phyloP scores from a whole-genome alignment of 2,113 vertebrate genomes.

The Nesoenas mayeri region DNA sequence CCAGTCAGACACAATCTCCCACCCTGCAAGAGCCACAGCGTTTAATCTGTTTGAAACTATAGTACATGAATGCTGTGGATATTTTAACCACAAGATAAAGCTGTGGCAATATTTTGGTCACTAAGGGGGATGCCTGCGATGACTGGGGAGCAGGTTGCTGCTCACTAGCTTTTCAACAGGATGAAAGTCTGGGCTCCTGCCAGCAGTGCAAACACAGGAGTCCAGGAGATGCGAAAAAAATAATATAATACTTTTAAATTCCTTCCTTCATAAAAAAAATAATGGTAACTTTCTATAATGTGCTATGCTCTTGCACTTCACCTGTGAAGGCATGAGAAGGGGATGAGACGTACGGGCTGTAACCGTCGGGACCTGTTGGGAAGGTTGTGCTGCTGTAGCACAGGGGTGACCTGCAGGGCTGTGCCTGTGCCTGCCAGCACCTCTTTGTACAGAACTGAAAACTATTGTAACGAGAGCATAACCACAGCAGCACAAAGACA shows the following conservation, averaged over 20 bases:
- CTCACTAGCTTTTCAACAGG: not conserved
- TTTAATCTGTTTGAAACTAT: not conserved
- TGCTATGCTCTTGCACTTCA: not conserved
- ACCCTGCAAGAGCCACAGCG: not conserved
- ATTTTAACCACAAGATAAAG: not conserved
- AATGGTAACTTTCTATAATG: not conserved
- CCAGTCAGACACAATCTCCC: not conserved
- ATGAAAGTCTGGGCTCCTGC: not conserved
- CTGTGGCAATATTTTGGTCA: not conserved
- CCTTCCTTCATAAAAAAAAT: not conserved
- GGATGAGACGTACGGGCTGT: not conserved
- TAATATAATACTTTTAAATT: not conserved
- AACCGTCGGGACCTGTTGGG: not conserved
- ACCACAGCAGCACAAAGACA: not conserved
- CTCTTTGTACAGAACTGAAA: not conserved
- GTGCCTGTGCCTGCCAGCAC: not conserved
- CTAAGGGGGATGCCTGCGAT: not conserved
- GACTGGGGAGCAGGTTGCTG: not conserved
- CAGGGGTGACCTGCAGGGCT: not conserved
- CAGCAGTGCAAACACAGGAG: not conserved
- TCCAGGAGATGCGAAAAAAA: not conserved
- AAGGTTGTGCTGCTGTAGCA: not conserved
- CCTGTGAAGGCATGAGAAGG: not conserved
- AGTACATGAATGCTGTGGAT: not conserved
- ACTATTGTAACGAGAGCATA: not conserved